Evolutionary conservation across 2,797 vertebrate genomes (phyloP).

Genomic region (Cichlasoma orientale): DNA sequence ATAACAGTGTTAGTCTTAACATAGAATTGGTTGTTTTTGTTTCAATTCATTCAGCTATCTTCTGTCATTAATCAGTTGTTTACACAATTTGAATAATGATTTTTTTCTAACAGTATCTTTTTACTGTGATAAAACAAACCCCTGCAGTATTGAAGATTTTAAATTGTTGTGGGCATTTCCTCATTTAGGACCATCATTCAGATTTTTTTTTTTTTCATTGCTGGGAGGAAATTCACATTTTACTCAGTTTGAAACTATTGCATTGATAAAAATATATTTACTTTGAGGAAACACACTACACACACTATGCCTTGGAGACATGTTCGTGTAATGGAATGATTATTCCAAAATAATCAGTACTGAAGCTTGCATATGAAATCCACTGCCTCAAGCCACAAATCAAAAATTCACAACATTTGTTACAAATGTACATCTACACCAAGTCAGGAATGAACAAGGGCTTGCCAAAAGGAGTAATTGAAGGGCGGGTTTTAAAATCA

Average conservation of each 20-base stretch:
- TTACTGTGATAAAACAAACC: constrained; percentile 6
- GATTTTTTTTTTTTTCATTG: constrained; percentile 39
- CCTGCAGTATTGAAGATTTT: not conserved
- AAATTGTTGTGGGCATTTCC: constrained; percentile 46
- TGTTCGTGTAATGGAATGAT: constrained; percentile 83
- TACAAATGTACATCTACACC: constrained; percentile 63
- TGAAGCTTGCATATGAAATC: constrained; percentile 74
- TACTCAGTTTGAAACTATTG: constrained; percentile 60
- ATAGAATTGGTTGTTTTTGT: constrained; percentile 3
- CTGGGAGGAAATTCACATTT: constrained; percentile 61
- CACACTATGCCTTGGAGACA: constrained; percentile 74
- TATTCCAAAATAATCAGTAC: constrained; percentile 83
- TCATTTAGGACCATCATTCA: constrained; percentile 37
- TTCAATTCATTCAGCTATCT: not conserved
- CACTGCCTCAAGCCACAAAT: constrained; percentile 71
- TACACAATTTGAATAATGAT: constrained; percentile 13
- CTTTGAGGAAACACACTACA: constrained; percentile 66
- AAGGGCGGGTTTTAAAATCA: constrained; percentile 34
- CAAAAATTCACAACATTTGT: constrained; percentile 73
- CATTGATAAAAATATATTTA: constrained; percentile 75
- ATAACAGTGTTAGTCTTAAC: not conserved
- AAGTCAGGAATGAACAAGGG: constrained; percentile 43
- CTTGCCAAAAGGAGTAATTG: constrained; percentile 39
- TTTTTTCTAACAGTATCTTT: not conserved
- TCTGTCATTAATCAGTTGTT: constrained; percentile 24